Evolutionary conservation across 2,113 vertebrate genomes (phyloP).

Genomic region (Typhlomys cinereus): DNA sequence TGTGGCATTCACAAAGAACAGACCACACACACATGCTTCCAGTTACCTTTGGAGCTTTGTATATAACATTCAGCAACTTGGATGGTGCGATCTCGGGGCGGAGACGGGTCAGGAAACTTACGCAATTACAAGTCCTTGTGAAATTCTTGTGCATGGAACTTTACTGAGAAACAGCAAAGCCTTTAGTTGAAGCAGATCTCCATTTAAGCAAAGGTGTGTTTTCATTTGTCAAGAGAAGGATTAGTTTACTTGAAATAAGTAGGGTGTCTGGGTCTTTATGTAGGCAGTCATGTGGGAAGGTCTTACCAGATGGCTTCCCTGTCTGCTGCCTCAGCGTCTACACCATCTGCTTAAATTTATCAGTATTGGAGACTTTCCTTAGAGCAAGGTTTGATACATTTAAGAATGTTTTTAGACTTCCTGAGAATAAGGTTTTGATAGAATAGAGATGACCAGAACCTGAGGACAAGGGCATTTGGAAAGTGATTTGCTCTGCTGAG

Average conservation of each 20-base stretch:
- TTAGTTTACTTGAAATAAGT: slow-evolving; percentile 29
- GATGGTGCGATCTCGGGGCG: slow-evolving; percentile 8
- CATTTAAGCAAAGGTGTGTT: slow-evolving; percentile 12
- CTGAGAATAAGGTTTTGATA: slow-evolving; percentile 46
- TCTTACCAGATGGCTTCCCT: slow-evolving; percentile 55
- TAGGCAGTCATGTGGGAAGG: slow-evolving; percentile 7
- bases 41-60: neutral
- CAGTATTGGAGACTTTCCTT: slow-evolving; percentile 46
- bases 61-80: neutral
- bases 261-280: slow-evolving; percentile 13
- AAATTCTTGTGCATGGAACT: slow-evolving; percentile 38
- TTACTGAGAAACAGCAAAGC: neutral
- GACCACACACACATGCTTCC: neutral
- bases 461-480: neutral
- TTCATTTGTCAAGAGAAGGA: slow-evolving; percentile 42
- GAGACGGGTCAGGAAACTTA: slow-evolving; percentile 23
- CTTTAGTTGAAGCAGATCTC: neutral
- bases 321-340: slow-evolving; percentile 35
- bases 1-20: neutral
- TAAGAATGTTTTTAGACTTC: slow-evolving; percentile 52
- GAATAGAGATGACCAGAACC: neutral
- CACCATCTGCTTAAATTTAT: slow-evolving; percentile 48
- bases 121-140: slow-evolving; percentile 32
- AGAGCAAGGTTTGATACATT: slow-evolving; percentile 27
- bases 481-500: neutral